These are phyloP conservation scores for Anoplius nigerrimus DNA, from an alignment of 2,888 invertebrate genomes.

Conservation along the genomic window DNA sequence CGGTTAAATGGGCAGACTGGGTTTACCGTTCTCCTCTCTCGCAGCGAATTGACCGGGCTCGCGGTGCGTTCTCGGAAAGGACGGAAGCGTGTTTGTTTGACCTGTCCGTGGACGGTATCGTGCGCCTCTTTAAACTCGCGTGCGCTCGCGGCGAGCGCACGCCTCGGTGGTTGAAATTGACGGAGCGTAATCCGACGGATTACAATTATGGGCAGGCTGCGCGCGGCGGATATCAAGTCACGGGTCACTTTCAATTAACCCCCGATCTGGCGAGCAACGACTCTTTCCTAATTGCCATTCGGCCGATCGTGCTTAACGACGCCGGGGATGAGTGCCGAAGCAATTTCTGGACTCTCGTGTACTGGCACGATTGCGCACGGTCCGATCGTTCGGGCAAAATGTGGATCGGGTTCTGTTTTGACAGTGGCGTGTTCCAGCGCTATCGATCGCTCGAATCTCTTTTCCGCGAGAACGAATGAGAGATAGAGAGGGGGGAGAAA, in stretches of 20 bases:
- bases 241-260: slow-evolving; percentile 48
- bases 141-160: slow-evolving; percentile 13
- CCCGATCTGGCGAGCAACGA: slow-evolving; percentile 20
- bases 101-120: background rate
- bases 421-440: too few species aligned
- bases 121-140: background rate
- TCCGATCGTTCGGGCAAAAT: too few species aligned
- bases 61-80: too few species aligned
- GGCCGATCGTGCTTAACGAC: slow-evolving; percentile 26
- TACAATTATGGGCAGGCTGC: slow-evolving; percentile 35
- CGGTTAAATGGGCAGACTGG: slow-evolving; percentile 7
- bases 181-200: slow-evolving; percentile 28
- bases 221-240: slow-evolving; percentile 3
- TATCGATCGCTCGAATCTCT: too few species aligned
- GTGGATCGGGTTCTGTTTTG: too few species aligned
- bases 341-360: too few species aligned
- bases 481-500: too few species aligned
- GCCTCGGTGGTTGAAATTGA: slow-evolving; percentile 16
- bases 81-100: slow-evolving; percentile 2
- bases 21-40: slow-evolving; percentile 9
- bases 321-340: slow-evolving; percentile 8
- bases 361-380: too few species aligned
- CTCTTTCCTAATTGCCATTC: slow-evolving; percentile 32
- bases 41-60: background rate
- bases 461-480: too few species aligned